These are phyloP conservation scores for Gobio occitaniae DNA, from an alignment of 2,797 vertebrate genomes.

Conservation along the genomic window DNA sequence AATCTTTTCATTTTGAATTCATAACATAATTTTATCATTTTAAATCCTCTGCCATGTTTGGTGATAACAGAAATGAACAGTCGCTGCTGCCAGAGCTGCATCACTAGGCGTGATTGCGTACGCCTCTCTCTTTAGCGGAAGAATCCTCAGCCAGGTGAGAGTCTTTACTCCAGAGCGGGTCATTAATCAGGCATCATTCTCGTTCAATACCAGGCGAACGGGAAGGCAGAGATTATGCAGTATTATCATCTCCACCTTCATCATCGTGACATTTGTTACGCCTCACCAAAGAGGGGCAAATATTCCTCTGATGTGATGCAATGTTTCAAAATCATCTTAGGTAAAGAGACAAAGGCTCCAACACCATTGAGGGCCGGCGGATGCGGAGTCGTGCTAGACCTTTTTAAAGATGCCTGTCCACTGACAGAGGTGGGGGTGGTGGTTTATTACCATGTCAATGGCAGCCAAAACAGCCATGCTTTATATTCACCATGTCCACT, in stretches of 20 bases:
- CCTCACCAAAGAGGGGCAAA: constrained; percentile 57
- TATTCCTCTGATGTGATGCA: constrained; percentile 56
- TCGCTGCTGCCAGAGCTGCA: neutral
- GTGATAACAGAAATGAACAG: constrained; percentile 26
- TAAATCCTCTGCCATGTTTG: neutral
- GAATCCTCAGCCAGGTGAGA: constrained; percentile 31
- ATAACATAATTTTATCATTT: constrained; percentile 2
- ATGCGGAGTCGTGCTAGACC: constrained; percentile 40
- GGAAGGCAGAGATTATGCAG: constrained; percentile 67
- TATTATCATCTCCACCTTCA: constrained; percentile 70
- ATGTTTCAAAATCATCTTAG: constrained; percentile 72
- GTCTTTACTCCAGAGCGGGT: constrained; percentile 44
- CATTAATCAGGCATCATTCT: constrained; percentile 70
- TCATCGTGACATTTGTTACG: constrained; percentile 72
- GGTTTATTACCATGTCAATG: constrained; percentile 55
- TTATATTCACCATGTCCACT: constrained; percentile 47
- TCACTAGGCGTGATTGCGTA: neutral
- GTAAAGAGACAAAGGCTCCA: constrained; percentile 74
- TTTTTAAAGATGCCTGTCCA: constrained; percentile 27
- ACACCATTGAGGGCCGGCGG: constrained; percentile 6
- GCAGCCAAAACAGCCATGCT: constrained; percentile 64
- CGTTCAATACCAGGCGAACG: constrained; percentile 60
- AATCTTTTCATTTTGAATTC: constrained; percentile 1
- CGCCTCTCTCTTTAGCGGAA: neutral
- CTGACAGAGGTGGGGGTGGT: constrained; percentile 5